Evolutionary conservation across 2,797 vertebrate species (phyloP).

Genomic region (Thripadectes ignobilis): DNA sequence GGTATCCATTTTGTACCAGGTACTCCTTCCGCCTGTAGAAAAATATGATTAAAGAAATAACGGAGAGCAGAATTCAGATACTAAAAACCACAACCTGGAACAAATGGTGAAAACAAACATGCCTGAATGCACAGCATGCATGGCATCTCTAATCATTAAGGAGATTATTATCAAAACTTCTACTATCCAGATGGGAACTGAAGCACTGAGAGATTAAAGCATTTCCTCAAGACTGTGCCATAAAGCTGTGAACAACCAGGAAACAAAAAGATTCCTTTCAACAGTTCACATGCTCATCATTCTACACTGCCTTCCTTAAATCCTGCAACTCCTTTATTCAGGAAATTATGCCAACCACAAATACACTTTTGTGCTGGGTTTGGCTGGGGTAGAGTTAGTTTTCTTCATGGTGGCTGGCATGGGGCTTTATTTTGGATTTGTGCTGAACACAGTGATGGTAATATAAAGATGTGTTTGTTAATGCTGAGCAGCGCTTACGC

Average conservation of each 20-base stretch:
- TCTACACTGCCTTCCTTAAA: background rate
- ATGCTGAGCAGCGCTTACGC: background rate
- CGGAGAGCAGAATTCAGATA: background rate
- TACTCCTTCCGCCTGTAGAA: background rate
- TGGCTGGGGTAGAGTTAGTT: background rate
- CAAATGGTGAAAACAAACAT: background rate
- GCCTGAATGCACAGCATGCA: background rate
- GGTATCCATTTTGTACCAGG: background rate
- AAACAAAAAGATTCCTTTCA: background rate
- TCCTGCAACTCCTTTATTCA: background rate
- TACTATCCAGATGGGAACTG: background rate
- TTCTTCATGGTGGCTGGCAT: background rate
- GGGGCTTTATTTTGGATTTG: background rate
- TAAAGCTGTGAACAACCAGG: background rate
- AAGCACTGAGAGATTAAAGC: background rate
- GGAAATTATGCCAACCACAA: background rate
- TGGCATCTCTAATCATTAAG: background rate
- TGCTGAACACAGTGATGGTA: background rate
- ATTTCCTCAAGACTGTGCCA: background rate
- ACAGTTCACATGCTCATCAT: background rate
- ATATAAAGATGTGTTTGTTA: background rate
- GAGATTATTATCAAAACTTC: background rate
- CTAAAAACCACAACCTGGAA: background rate
- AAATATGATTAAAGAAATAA: background rate
- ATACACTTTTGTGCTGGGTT: background rate